phyloP scores from a whole-genome alignment of 2,888 invertebrate genomes.

The Tenthredo notha region DNA sequence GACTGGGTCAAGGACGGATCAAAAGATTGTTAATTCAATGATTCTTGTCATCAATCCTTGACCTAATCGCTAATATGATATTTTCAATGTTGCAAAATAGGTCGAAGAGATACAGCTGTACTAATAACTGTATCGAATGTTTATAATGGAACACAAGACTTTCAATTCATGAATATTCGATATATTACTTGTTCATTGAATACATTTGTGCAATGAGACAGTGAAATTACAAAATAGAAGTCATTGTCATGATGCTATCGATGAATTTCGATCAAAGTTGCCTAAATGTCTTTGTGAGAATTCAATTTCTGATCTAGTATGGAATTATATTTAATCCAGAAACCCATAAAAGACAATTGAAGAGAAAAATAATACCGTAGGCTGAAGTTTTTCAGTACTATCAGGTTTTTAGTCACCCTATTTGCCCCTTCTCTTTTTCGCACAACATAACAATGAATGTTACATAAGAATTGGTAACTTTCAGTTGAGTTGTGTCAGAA shows the following conservation, averaged over 20 bases:
- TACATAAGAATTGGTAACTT: constrained; percentile 38
- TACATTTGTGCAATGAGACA: background rate
- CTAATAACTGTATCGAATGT: background rate
- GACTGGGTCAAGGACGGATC: background rate
- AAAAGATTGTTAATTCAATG: background rate
- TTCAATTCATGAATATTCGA: background rate
- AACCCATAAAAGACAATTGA: background rate
- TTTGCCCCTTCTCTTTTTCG: background rate
- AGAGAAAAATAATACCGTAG: background rate
- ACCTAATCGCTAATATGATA: background rate
- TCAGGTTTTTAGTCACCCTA: background rate
- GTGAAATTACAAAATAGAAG: background rate
- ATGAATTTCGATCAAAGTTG: background rate
- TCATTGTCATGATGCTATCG: background rate
- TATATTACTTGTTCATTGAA: background rate
- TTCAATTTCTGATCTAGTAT: background rate
- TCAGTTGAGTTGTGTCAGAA: constrained; percentile 2
- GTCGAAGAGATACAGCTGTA: background rate
- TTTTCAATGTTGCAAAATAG: background rate
- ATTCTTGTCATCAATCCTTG: background rate
- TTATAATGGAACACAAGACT: too few relatives aligned
- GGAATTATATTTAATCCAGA: background rate
- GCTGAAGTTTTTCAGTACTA: background rate
- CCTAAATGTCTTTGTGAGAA: background rate
- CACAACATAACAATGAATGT: background rate